These are phyloP conservation scores for Fregata magnificens DNA, from an alignment of 2,113 vertebrate species.

Conservation along the genomic window DNA sequence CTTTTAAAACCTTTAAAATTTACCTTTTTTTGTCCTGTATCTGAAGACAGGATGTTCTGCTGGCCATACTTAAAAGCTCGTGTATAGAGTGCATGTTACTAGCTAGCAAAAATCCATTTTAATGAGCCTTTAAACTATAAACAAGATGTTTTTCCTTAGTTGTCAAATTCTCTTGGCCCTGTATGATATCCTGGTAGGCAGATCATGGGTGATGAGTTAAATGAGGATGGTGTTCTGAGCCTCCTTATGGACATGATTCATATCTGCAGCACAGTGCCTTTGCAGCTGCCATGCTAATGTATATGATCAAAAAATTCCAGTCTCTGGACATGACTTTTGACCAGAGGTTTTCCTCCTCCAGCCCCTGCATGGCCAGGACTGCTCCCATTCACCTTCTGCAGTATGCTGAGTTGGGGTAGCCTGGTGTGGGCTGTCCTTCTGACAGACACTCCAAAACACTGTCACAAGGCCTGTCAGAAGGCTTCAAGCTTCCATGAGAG, in stretches of 20 bases:
- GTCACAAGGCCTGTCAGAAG: not conserved
- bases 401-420: not conserved
- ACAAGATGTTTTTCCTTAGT: not conserved
- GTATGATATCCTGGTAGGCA: not conserved
- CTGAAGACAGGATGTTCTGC: not conserved
- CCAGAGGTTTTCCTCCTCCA: not conserved
- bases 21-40: not conserved
- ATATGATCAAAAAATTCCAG: not conserved
- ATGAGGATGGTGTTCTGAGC: not conserved
- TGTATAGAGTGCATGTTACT: not conserved
- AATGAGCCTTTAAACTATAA: not conserved
- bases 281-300: not conserved
- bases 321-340: not conserved
- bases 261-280: not conserved
- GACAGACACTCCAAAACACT: not conserved
- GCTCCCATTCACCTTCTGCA: not conserved
- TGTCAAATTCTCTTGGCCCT: not conserved
- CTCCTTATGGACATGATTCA: not conserved
- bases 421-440: not conserved
- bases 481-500: not conserved
- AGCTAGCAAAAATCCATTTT: not conserved
- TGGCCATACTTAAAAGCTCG: not conserved
- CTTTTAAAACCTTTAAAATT: not conserved
- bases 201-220: not conserved
- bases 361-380: not conserved